These are phyloP conservation scores for Drosophila greeni DNA, from an alignment of 2,888 invertebrate genomes.

Conservation along the genomic window DNA sequence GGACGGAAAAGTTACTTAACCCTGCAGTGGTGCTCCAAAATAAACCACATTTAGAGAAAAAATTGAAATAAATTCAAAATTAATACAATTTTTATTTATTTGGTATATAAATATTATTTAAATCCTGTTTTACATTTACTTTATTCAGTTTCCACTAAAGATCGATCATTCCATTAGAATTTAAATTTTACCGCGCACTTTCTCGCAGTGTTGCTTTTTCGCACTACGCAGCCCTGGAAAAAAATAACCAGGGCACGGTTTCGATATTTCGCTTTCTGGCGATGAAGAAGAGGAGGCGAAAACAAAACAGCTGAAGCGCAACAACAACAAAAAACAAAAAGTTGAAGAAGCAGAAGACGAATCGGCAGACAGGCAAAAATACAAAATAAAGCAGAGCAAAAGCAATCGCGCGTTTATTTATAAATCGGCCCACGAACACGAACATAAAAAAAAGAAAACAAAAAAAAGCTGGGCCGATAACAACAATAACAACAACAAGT, in stretches of 20 bases:
- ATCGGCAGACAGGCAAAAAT: conserved; percentile 1
- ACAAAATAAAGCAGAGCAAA: conserved; percentile 13
- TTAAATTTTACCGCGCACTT: conserved; percentile 24
- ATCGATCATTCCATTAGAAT: neutral
- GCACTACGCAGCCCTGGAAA: conserved; percentile 15
- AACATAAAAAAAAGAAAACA: neutral
- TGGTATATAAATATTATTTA: no score
- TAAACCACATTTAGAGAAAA: no score
- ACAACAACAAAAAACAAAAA: conserved; percentile 7
- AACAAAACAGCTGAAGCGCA: conserved; percentile 23
- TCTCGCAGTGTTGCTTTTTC: conserved; percentile 8
- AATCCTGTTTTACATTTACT: no score
- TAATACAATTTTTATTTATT: no score
- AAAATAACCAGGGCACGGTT: neutral
- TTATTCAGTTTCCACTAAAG: neutral
- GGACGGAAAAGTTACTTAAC: conserved; percentile 7
- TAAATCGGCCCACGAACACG: conserved; percentile 16
- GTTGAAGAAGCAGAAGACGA: neutral
- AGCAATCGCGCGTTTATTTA: conserved; percentile 33
- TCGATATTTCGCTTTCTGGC: conserved; percentile 19
- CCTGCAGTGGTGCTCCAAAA: neutral
- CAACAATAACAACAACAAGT: conserved; percentile 24
- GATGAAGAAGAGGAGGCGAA: conserved; percentile 9
- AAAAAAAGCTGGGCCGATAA: conserved; percentile 1
- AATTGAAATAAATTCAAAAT: neutral